These are phyloP conservation scores for Tuta absoluta DNA, from an alignment of 2,888 invertebrate species.

Conservation along the genomic window DNA sequence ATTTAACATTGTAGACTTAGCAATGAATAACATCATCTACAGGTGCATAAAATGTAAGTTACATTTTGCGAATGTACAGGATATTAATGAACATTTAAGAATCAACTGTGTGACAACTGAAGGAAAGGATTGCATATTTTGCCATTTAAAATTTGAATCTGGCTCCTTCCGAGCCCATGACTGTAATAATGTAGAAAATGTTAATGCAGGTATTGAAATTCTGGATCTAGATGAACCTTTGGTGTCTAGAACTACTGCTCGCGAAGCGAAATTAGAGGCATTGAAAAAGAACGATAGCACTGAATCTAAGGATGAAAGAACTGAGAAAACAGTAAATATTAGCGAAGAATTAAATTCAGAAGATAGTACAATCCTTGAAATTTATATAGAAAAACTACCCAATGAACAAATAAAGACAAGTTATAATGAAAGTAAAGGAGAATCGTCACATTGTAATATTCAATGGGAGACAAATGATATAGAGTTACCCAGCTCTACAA, in stretches of 20 bases:
- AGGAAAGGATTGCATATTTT: slow-evolving; percentile 29
- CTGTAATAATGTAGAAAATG: slow-evolving; percentile 13
- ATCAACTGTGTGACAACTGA: slow-evolving; percentile 20
- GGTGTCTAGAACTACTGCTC: not conserved
- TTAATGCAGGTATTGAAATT: not conserved
- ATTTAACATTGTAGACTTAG: slow-evolving; percentile 49
- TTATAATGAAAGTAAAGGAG: not conserved
- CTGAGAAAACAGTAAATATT: not conserved
- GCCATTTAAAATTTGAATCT: slow-evolving; percentile 30
- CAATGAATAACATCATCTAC: slow-evolving; percentile 27
- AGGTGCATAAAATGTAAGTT: slow-evolving; percentile 34
- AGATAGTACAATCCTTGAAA: not conserved
- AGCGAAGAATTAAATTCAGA: not conserved
- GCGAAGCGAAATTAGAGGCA: not conserved
- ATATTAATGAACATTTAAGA: slow-evolving; percentile 30
- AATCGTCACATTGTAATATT: not conserved
- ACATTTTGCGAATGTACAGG: slow-evolving; percentile 23
- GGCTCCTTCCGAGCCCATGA: slow-evolving; percentile 8
- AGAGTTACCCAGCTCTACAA: not conserved
- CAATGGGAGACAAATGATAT: not conserved
- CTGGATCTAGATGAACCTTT: slow-evolving; percentile 7
- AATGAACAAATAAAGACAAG: not conserved
- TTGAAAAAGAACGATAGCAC: not conserved
- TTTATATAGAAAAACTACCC: not conserved
- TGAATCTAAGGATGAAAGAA: not conserved